These are phyloP conservation scores for Diogma glabrata DNA, from an alignment of 2,888 invertebrate genomes.

Conservation along the genomic window DNA sequence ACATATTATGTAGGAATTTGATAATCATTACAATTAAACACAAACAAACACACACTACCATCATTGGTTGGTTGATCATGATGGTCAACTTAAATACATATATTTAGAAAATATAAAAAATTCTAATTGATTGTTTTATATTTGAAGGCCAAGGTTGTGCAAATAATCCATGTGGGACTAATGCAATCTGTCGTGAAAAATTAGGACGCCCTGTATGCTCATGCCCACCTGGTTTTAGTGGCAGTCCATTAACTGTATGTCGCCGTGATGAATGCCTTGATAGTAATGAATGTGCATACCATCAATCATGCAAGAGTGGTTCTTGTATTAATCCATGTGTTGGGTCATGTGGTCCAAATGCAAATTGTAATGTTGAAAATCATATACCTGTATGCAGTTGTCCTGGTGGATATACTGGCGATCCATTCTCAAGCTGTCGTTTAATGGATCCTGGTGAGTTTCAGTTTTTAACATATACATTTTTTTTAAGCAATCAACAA, in stretches of 20 bases:
- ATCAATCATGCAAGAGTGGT: slow-evolving; percentile 61
- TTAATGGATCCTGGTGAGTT: slow-evolving; percentile 60
- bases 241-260: slow-evolving; percentile 65
- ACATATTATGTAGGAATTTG: no score
- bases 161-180: slow-evolving; percentile 52
- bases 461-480: slow-evolving; percentile 2
- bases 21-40: background rate
- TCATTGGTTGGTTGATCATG: no score
- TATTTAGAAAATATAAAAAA: no score
- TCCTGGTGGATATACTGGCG: slow-evolving; percentile 64
- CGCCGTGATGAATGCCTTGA: slow-evolving; percentile 59
- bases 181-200: slow-evolving; percentile 51
- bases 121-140: no score
- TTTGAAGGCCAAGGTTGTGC: slow-evolving; percentile 36
- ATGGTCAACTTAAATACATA: background rate
- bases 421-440: slow-evolving; percentile 61
- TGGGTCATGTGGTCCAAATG: slow-evolving; percentile 61
- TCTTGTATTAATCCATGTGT: slow-evolving; percentile 70
- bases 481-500: no score
- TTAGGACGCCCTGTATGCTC: slow-evolving; percentile 66
- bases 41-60: background rate
- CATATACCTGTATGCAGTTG: slow-evolving; percentile 71
- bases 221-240: slow-evolving; percentile 65
- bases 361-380: slow-evolving; percentile 64
- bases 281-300: slow-evolving; percentile 61